Base-by-base conservation (phyloP, 2,888 invertebrate genomes). In the Agriopis aurantiaria region DNA sequence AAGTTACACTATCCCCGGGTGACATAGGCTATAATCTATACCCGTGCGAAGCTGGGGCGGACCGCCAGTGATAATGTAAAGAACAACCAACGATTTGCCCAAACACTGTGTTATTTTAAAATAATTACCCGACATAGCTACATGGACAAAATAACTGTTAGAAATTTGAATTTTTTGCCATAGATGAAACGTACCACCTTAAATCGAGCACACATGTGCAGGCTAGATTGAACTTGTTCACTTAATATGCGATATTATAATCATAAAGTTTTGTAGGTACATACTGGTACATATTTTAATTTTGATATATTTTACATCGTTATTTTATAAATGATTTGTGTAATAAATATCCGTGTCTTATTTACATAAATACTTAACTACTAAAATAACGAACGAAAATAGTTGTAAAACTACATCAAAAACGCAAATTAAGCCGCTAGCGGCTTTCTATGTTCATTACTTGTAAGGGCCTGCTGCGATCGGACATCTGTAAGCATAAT, bases 351-450 rank as follows among this genome's bases (percentile, higher is more conserved):
- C 11, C 9, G n/a, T 43, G 41, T 56, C 8, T 41, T 56, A 43
- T 41, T 6, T 41, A 40, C 10, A 6, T 1, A 14, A 43, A 11
- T 17, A 14, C n/a, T n/a, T n/a, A n/a, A n/a, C n/a, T n/a, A n/a
- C n/a, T n/a, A n/a, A n/a, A n/a, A 14, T 43, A 7, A 51, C 12
- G 12, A 17, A 3, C 56, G 43, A 43, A 41, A 17, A 57, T 57
- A 8, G 40, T 57, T 43, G 12, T 57, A 10, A 57, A 55, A 40
- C 4, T 43, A 55, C 52, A 52, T 40, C 43, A 17, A 57, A 57
- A 59, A 46, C 46, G 46, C 17, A 45, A 45, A 33, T 23, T 43
- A 46, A 12, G 6, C 7, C 58, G 46, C 58, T 59, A 59, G 58
- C 58, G 58, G 58, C 23, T 59, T 59, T 46, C 58, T 59, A 43